Evolutionary conservation across 2,888 invertebrate species (phyloP).

Genomic region (Polyommatus iphigenia): DNA sequence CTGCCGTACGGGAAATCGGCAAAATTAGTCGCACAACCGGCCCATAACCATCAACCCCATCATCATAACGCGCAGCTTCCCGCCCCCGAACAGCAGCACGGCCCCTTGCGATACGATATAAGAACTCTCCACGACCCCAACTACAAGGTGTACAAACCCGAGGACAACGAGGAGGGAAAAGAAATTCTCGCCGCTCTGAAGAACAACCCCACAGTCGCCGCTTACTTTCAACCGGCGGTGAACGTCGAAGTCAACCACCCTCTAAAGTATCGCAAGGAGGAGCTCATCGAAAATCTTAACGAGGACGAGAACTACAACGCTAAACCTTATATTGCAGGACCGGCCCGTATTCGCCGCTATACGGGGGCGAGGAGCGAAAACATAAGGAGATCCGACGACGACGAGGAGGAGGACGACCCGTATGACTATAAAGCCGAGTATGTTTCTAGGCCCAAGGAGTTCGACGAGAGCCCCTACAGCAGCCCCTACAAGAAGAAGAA

Average conservation of each 20-base stretch:
- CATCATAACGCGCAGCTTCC: slow-evolving; percentile 44
- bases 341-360: slow-evolving; percentile 73
- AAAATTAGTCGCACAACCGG: slow-evolving; percentile 55
- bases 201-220: slow-evolving; percentile 69
- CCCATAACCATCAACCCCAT: slow-evolving; percentile 40
- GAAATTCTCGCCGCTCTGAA: slow-evolving; percentile 69
- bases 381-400: slow-evolving; percentile 52
- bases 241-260: slow-evolving; percentile 72
- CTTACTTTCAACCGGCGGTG: slow-evolving; percentile 69
- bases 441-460: slow-evolving; percentile 74
- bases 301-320: slow-evolving; percentile 70
- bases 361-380: slow-evolving; percentile 69
- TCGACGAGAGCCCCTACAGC: slow-evolving; percentile 69
- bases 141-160: slow-evolving; percentile 74
- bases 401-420: slow-evolving; percentile 68
- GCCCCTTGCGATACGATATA: slow-evolving; percentile 70
- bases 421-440: slow-evolving; percentile 77
- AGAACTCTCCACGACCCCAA: slow-evolving; percentile 71
- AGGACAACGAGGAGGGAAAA: slow-evolving; percentile 65
- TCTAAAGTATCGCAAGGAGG: slow-evolving; percentile 67
- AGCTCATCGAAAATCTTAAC: slow-evolving; percentile 60
- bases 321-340: slow-evolving; percentile 74
- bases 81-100: slow-evolving; percentile 56
- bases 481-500: slow-evolving; percentile 69
- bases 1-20: slow-evolving; percentile 58